phyloP scores from a whole-genome alignment of 1,140 invertebrate genomes.

The Bemisia tabaci region DNA sequence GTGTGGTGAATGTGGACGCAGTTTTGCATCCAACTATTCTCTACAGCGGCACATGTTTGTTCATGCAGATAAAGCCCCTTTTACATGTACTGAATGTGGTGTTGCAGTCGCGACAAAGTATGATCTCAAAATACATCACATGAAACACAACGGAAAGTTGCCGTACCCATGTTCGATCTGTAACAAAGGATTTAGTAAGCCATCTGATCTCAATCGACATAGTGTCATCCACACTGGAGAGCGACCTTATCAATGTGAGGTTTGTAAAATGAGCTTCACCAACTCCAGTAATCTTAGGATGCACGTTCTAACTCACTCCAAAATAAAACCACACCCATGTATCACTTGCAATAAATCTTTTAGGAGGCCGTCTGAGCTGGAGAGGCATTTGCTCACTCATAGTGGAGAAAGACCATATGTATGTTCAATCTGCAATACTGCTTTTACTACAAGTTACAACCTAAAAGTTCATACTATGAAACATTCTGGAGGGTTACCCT shows the following conservation, averaged over 20 bases:
- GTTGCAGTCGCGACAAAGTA: slow-evolving; percentile 14
- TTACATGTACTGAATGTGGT: slow-evolving; percentile 16
- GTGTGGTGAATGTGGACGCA: slow-evolving; percentile 12
- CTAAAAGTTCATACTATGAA: slow-evolving; percentile 31
- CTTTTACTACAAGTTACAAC: slow-evolving; percentile 30
- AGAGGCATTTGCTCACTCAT: slow-evolving; percentile 54
- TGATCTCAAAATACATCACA: slow-evolving; percentile 18
- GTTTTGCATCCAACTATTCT: slow-evolving; percentile 14
- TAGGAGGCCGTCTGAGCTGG: slow-evolving; percentile 41
- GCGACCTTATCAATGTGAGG: slow-evolving; percentile 20
- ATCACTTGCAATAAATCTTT: slow-evolving; percentile 29
- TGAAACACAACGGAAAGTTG: slow-evolving; percentile 16
- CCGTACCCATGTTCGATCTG: slow-evolving; percentile 16
- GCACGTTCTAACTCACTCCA: slow-evolving; percentile 29
- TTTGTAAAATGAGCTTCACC: slow-evolving; percentile 22
- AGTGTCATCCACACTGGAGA: slow-evolving; percentile 20
- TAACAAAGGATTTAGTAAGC: slow-evolving; percentile 19
- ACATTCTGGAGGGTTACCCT: slow-evolving; percentile 38
- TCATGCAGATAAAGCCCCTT: slow-evolving; percentile 15
- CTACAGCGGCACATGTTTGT: slow-evolving; percentile 16
- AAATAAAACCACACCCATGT: slow-evolving; percentile 36
- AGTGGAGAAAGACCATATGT: slow-evolving; percentile 52
- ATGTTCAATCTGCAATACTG: slow-evolving; percentile 29
- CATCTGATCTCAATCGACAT: slow-evolving; percentile 19
- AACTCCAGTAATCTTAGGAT: slow-evolving; percentile 21